A percentile compares a stretch with the other conserved stretches of the same genome.
Evolutionary conservation across 2,888 invertebrate genomes (phyloP).

Genomic region (Aquatica leii): DNA sequence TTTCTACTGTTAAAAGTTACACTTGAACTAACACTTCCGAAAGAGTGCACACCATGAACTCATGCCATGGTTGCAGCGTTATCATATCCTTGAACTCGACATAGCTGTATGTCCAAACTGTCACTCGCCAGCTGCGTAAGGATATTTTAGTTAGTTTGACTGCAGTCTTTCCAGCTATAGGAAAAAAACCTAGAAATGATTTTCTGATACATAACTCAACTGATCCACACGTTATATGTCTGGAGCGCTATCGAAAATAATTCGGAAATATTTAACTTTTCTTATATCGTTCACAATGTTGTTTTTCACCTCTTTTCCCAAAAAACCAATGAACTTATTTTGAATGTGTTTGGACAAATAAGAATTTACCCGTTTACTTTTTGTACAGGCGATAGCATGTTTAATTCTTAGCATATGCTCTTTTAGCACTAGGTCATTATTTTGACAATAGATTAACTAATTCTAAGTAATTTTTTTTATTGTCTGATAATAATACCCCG

Average conservation of each 20-base stretch:
- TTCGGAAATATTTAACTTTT: not conserved
- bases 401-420: conserved; percentile 28
- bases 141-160: not conserved
- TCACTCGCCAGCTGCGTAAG: too few relatives aligned
- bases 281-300: conserved; percentile 6
- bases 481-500: too few relatives aligned
- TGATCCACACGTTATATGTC: conserved; percentile 23
- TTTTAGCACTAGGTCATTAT: too few relatives aligned
- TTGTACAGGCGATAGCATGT: conserved; percentile 9
- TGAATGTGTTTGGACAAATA: too few relatives aligned
- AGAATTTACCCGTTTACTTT: not conserved
- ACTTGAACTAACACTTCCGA: not conserved
- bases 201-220: conserved; percentile 26
- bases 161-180: conserved; percentile 2
- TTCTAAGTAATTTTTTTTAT: conserved; percentile 13
- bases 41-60: not conserved
- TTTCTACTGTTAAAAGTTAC: not conserved
- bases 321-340: conserved; percentile 20
- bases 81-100: too few relatives aligned
- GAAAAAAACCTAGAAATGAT: conserved; percentile 28
- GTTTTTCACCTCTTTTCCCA: conserved; percentile 25
- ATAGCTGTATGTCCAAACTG: not conserved
- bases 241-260: conserved; percentile 7
- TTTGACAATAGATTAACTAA: conserved; percentile 29
- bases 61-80: not conserved